Conservation (phyloP, 2,888 invertebrate species). For the Itoplectis maculator region DNA sequence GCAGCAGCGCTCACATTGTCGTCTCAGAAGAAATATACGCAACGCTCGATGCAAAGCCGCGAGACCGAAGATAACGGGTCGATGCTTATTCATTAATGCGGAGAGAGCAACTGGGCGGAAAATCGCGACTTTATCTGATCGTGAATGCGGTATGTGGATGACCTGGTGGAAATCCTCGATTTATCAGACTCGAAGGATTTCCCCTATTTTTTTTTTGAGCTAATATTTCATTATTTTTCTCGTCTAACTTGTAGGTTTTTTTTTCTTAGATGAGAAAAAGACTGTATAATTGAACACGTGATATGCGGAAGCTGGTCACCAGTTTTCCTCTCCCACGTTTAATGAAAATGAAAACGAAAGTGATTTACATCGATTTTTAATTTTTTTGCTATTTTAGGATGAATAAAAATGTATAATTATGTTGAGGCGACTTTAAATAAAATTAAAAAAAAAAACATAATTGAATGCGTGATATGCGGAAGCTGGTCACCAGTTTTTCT, state of each 20-base stretch:
- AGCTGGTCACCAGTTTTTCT: neutral
- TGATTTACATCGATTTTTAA: too few species aligned
- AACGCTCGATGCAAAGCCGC: slow-evolving; percentile 27
- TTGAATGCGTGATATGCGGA: too few species aligned
- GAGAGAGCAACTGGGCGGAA: slow-evolving; percentile 30
- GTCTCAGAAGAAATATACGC: slow-evolving; percentile 25
- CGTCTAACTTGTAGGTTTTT: neutral
- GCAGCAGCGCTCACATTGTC: slow-evolving; percentile 30
- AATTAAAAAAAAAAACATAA: too few species aligned
- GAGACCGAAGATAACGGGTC: slow-evolving; percentile 62
- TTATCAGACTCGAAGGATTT: slow-evolving; percentile 28
- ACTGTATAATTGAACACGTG: too few species aligned
- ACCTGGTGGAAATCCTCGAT: slow-evolving; percentile 52
- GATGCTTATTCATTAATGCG: slow-evolving; percentile 58
- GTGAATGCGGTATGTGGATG: slow-evolving; percentile 64
- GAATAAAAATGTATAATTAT: neutral
- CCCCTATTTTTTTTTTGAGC: neutral
- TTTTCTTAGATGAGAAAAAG: too few species aligned
- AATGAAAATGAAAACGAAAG: neutral
- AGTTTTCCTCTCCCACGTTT: neutral
- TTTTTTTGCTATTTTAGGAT: too few species aligned
- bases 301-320: too few species aligned
- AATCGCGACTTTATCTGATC: slow-evolving; percentile 42
- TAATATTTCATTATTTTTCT: neutral
- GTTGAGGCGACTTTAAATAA: too few species aligned